phyloP scores from a whole-genome alignment of 35 echinoderm and acorn worm genomes.

The Chiridota heheva region DNA sequence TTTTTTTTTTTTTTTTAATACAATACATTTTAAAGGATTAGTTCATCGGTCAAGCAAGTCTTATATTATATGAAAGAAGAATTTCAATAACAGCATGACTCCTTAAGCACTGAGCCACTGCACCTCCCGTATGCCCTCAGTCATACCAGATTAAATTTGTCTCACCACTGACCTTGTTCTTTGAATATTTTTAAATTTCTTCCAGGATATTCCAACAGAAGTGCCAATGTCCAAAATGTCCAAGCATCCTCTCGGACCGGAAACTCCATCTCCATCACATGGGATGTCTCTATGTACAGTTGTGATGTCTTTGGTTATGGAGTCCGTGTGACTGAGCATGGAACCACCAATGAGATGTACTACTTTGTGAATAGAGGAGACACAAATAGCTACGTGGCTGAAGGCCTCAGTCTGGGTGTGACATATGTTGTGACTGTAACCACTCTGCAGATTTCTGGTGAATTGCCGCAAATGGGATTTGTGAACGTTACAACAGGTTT shows the following conservation, averaged over 20 bases:
- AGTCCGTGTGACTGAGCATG: not conserved
- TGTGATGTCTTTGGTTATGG: conserved; percentile 34
- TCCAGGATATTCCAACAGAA: conserved; percentile 2
- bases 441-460: conserved; percentile 17
- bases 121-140: too few species aligned
- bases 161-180: too few species aligned
- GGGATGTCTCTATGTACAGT: conserved; percentile 1
- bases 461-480: conserved; percentile 43
- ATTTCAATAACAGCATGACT: too few species aligned
- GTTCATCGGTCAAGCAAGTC: too few species aligned
- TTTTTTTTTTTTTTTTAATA: too few species aligned
- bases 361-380: conserved; percentile 37
- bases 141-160: too few species aligned
- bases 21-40: too few species aligned
- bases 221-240: conserved; percentile 13
- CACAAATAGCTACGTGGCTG: not conserved
- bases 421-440: conserved; percentile 43
- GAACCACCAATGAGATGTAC: not conserved
- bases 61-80: too few species aligned
- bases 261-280: not conserved
- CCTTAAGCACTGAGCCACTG: too few species aligned
- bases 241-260: not conserved
- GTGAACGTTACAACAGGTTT: conserved; percentile 25
- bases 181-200: not conserved
- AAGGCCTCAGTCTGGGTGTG: conserved; percentile 9